A percentile compares a stretch with the other conserved stretches of the same genome.
These are phyloP conservation scores for Tribolium freemani DNA, from an alignment of 2,888 invertebrate genomes.

Conservation along the genomic window DNA sequence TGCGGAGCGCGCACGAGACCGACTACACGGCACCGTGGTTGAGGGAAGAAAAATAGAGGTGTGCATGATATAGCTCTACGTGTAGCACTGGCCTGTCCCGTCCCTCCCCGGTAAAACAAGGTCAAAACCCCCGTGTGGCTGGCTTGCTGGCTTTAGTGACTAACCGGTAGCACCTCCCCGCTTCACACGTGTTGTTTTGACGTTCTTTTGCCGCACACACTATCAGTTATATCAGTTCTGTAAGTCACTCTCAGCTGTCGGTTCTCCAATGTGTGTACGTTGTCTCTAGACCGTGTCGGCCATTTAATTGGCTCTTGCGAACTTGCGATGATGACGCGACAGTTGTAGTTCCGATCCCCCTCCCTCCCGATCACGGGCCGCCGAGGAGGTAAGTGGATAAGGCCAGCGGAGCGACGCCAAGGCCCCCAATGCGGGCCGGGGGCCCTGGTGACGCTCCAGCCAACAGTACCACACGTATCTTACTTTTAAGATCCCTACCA, in stretches of 20 bases:
- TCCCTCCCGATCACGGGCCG: slow-evolving; percentile 70
- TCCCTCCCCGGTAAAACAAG: slow-evolving; percentile 69
- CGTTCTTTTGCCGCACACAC: slow-evolving; percentile 70
- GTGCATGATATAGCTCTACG: slow-evolving; percentile 85
- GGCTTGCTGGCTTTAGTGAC: slow-evolving; percentile 70
- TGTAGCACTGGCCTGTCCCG: slow-evolving; percentile 73
- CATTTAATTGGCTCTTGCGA: slow-evolving; percentile 70
- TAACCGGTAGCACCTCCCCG: slow-evolving; percentile 68
- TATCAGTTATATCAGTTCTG: slow-evolving; percentile 49
- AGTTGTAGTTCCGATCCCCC: slow-evolving; percentile 68
- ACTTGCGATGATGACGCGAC: slow-evolving; percentile 61
- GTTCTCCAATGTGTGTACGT: slow-evolving; percentile 67
- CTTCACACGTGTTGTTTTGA: slow-evolving; percentile 70
- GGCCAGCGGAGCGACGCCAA: slow-evolving; percentile 64
- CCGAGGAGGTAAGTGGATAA: slow-evolving; percentile 70
- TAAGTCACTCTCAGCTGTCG: slow-evolving; percentile 59
- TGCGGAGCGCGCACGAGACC: slow-evolving; percentile 99
- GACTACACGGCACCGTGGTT: slow-evolving; percentile 99
- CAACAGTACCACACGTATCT: slow-evolving; percentile 46
- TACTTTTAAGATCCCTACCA: slow-evolving; percentile 37
- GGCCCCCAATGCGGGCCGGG: slow-evolving; percentile 54
- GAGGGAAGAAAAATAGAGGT: slow-evolving; percentile 99
- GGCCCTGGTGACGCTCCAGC: slow-evolving; percentile 47
- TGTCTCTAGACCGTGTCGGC: slow-evolving; percentile 75
- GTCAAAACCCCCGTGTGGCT: slow-evolving; percentile 69